Percentiles rank a stretch among this genome's conserved stretches.
Conservation (phyloP, 37 sponge, comb jelly and placozoan genomes). For the Amphimedon queenslandica region DNA sequence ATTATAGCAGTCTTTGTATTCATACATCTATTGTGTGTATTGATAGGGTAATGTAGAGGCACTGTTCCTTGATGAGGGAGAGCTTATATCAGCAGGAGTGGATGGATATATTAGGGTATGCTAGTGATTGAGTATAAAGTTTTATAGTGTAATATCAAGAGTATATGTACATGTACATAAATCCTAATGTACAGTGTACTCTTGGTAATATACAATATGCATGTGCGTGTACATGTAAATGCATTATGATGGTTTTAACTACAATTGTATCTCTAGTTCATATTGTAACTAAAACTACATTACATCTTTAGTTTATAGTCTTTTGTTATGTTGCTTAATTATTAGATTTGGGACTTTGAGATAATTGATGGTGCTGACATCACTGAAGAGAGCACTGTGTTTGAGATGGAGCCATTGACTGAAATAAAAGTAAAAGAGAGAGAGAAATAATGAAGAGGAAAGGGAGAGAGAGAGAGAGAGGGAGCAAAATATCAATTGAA, state of each 20-base stretch:
- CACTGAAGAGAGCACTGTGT: slow-evolving; percentile 86
- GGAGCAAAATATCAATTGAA: no score
- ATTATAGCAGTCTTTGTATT: neutral
- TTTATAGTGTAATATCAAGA: neutral
- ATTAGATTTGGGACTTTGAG: slow-evolving; percentile 98
- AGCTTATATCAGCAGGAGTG: slow-evolving; percentile 91
- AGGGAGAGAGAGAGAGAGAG: slow-evolving; percentile 13
- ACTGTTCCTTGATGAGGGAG: slow-evolving; percentile 93
- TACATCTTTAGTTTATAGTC: no score
- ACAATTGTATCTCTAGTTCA: no score
- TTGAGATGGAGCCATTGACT: slow-evolving; percentile 94
- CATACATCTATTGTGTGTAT: neutral
- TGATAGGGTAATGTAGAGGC: slow-evolving; percentile 87
- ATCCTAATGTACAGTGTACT: neutral
- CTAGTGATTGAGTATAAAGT: neutral
- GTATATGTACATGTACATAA: neutral
- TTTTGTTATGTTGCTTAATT: neutral
- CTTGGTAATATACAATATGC: neutral
- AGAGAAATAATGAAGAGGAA: no score
- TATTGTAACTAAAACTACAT: no score
- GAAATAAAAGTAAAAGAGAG: slow-evolving; percentile 94
- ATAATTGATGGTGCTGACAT: slow-evolving; percentile 98
- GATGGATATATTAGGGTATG: slow-evolving; percentile 91
- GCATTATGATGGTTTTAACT: no score
- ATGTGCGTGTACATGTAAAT: no score